A percentile compares a stretch with the other conserved stretches of the same genome.
Evolutionary conservation across 2,888 invertebrate species (phyloP).

Genomic region (Catocala nupta): DNA sequence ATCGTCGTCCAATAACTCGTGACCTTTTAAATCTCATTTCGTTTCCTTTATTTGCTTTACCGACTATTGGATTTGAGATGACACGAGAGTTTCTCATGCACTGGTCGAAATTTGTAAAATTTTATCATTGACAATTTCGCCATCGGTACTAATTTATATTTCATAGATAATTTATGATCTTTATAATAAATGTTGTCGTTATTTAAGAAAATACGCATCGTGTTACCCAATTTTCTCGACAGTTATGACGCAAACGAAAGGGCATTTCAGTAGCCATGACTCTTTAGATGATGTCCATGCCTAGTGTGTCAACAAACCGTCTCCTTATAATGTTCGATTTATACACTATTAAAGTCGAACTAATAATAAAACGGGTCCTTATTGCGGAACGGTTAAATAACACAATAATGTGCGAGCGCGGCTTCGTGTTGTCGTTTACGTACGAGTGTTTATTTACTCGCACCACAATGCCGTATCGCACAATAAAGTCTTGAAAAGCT

Average conservation of each 20-base stretch:
- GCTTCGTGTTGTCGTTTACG: conserved; percentile 21
- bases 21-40: conserved; percentile 68
- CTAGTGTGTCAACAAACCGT: conserved; percentile 29
- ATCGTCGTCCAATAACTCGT: conserved; percentile 62
- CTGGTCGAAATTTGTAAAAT: conserved; percentile 42
- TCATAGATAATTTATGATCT: conserved; percentile 31
- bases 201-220: conserved; percentile 28
- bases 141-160: conserved; percentile 27
- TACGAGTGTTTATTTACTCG: conserved; percentile 54
- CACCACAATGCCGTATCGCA: conserved; percentile 53
- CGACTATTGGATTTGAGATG: conserved; percentile 43
- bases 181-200: conserved; percentile 29
- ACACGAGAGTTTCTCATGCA: conserved; percentile 42
- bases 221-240: conserved; percentile 43
- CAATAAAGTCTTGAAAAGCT: conserved; percentile 58
- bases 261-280: conserved; percentile 29
- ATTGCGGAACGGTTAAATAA: conserved; percentile 47
- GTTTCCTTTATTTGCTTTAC: conserved; percentile 74
- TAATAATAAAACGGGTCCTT: conserved; percentile 53
- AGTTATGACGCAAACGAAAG: conserved; percentile 31
- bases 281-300: conserved; percentile 21
- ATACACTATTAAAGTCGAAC: conserved; percentile 44
- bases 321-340: conserved; percentile 36
- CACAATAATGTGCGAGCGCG: conserved; percentile 44
- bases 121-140: conserved; percentile 46